Evolutionary conservation across 2,113 vertebrate species (phyloP).

Genomic region (Notarius quadriscutis): DNA sequence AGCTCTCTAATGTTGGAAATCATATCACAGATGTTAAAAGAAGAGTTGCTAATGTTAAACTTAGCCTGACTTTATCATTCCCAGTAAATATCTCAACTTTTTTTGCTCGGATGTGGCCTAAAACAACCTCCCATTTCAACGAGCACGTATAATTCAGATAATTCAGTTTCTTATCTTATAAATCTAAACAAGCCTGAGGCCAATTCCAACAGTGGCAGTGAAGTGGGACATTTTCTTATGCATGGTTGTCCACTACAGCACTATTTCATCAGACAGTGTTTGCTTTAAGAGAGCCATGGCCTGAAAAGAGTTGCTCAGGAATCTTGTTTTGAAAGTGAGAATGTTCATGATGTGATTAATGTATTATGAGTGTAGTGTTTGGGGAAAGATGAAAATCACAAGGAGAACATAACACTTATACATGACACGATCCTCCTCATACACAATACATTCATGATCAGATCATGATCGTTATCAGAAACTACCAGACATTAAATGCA

Average conservation of each 20-base stretch:
- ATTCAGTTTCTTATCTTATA: constrained; percentile 27
- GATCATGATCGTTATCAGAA: background rate
- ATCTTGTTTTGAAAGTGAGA: constrained; percentile 35
- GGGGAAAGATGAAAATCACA: background rate
- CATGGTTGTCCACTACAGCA: constrained; percentile 59
- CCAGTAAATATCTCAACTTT: background rate
- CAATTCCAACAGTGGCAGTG: constrained; percentile 60
- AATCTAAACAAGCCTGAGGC: constrained; percentile 41
- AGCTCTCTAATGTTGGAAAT: background rate
- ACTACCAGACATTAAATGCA: background rate
- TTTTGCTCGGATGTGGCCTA: background rate
- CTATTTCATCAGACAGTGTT: constrained; percentile 54
- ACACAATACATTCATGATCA: background rate
- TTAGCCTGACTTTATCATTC: constrained; percentile 1
- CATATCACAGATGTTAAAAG: background rate
- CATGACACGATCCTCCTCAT: background rate
- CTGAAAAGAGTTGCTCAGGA: constrained; percentile 34
- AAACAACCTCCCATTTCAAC: constrained; percentile 26
- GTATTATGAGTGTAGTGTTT: background rate
- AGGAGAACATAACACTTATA: background rate
- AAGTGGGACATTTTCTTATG: constrained; percentile 52
- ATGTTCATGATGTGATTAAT: background rate
- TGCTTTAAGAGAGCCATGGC: constrained; percentile 45
- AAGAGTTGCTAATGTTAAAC: constrained; percentile 20
- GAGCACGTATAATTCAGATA: constrained; percentile 32